A percentile compares a stretch with the other conserved stretches of the same genome.
Conservation (phyloP, 2,113 vertebrate species). For the Carettochelys insculpta region DNA sequence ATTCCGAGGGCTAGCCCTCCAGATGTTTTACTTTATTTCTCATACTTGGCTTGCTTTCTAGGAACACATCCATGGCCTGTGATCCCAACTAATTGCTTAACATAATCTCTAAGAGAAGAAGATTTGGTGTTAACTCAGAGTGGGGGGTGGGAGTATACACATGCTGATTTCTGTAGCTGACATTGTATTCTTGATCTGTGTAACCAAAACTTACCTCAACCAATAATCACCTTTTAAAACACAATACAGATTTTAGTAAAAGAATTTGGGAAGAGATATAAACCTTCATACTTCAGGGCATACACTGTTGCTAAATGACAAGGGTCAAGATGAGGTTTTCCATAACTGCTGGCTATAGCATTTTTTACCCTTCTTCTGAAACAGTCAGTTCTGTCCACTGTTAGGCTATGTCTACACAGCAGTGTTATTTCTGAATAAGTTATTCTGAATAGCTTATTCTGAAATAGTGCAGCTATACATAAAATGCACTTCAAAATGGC, state of each 20-base stretch:
- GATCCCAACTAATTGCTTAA: slow-evolving; percentile 66
- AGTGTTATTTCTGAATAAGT: too few relatives aligned
- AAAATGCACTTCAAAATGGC: too few relatives aligned
- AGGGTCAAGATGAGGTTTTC: not conserved
- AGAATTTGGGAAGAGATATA: not conserved
- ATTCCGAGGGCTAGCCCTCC: slow-evolving; percentile 58
- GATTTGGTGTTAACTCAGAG: not conserved
- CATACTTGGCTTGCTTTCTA: slow-evolving; percentile 60
- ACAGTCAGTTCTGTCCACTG: not conserved
- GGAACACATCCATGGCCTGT: slow-evolving; percentile 46
- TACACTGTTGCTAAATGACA: not conserved
- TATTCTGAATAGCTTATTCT: too few relatives aligned
- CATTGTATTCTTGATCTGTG: not conserved
- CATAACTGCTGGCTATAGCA: not conserved
- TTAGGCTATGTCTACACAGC: too few relatives aligned
- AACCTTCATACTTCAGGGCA: not conserved
- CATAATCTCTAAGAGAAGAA: slow-evolving; percentile 43
- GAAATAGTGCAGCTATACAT: too few relatives aligned
- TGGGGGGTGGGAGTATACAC: not conserved
- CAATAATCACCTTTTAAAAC: not conserved
- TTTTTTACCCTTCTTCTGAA: not conserved
- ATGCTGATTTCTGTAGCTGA: slow-evolving; percentile 1
- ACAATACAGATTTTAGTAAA: not conserved
- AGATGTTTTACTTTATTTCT: slow-evolving; percentile 71
- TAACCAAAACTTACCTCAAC: not conserved